Evolutionary conservation across 2,888 invertebrate species (phyloP).

Genomic region (Saturnia pavonia): DNA sequence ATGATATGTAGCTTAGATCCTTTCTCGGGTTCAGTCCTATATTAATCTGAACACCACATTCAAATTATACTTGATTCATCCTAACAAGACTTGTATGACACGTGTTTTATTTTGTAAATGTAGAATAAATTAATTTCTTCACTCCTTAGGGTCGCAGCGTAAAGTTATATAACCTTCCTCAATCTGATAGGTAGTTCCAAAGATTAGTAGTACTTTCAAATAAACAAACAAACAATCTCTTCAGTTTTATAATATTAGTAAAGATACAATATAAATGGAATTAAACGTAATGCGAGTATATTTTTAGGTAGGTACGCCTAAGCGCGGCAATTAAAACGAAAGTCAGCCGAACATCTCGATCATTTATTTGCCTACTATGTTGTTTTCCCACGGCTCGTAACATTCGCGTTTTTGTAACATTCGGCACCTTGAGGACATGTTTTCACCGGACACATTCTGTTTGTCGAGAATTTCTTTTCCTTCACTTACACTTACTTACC

Average conservation of each 20-base stretch:
- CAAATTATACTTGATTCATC: too few species aligned
- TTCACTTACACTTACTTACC: conserved; percentile 16
- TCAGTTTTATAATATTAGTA: not conserved
- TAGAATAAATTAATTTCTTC: too few species aligned
- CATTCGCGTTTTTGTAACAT: conserved; percentile 21
- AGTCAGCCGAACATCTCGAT: conserved; percentile 26
- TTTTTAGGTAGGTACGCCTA: not conserved
- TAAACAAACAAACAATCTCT: not conserved
- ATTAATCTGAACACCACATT: too few species aligned
- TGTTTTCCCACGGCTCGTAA: conserved; percentile 43
- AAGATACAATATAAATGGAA: not conserved
- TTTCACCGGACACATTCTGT: conserved; percentile 49
- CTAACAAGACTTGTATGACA: too few species aligned
- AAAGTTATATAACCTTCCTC: too few species aligned
- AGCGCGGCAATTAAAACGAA: conserved; percentile 25
- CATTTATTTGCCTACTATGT: conserved; percentile 34
- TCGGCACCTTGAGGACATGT: conserved; percentile 33
- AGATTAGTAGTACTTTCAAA: not conserved
- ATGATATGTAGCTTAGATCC: too few species aligned
- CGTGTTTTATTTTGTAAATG: too few species aligned
- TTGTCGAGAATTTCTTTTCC: conserved; percentile 45
- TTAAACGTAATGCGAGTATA: not conserved
- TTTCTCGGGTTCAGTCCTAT: too few species aligned
- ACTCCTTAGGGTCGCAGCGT: too few species aligned
- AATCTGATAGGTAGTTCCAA: too few species aligned